phyloP scores from a whole-genome alignment of 2,888 invertebrate species.

The Lissocephala sabroskyi region DNA sequence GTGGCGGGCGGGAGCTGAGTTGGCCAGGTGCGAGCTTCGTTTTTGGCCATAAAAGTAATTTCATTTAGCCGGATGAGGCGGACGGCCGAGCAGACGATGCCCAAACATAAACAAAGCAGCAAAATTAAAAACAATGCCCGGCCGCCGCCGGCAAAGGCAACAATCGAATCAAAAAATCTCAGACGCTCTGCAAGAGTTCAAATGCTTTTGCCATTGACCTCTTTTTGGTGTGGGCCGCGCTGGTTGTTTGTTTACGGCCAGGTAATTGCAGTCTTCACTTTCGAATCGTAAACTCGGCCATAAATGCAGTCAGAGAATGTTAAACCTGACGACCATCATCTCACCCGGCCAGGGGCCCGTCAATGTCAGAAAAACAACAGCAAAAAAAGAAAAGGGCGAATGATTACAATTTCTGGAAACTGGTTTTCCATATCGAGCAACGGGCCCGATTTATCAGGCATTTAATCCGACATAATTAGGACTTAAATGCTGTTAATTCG shows the following conservation, averaged over 20 bases:
- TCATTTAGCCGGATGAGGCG: too few relatives aligned
- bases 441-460: background rate
- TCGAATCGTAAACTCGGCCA: background rate
- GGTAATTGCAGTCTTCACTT: conserved; percentile 4
- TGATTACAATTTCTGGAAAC: too few relatives aligned
- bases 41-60: too few relatives aligned
- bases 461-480: background rate
- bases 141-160: conserved; percentile 10
- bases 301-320: background rate
- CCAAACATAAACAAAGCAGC: too few relatives aligned
- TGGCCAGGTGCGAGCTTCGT: too few relatives aligned
- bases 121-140: background rate
- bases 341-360: too few relatives aligned
- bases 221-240: conserved; percentile 23
- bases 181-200: conserved; percentile 47
- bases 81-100: background rate
- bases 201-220: conserved; percentile 61
- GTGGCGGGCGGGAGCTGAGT: too few relatives aligned
- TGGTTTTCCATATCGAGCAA: too few relatives aligned
- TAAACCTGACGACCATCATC: too few relatives aligned
- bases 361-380: too few relatives aligned
- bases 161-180: conserved; percentile 3
- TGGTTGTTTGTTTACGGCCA: background rate
- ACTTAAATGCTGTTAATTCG: conserved; percentile 1
- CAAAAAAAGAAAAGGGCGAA: too few relatives aligned